Evolutionary conservation across 2,888 invertebrate species (phyloP), one percentile per base, ranked within the genome.

Genomic region (Crossocerus cetratus): DNA sequence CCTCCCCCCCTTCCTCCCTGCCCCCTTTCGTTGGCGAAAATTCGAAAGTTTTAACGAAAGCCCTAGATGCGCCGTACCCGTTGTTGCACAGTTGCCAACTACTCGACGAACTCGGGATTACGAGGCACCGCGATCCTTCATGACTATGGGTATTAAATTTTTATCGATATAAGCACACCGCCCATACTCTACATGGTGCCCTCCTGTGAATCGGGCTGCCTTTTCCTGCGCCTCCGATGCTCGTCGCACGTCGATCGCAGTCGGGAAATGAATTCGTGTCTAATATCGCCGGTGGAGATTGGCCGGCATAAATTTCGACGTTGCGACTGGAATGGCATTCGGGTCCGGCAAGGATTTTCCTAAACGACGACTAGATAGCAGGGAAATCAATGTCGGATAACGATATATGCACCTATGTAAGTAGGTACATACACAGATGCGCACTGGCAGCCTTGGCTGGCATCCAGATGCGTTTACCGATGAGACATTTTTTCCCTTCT

Each of bases 401-500:
- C 32, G 32, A 32, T 32, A 32, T 32, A 32, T 32, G n/a, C n/a
- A n/a, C n/a, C n/a, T n/a, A 32, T 8, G 8, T 32, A 11, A 11
- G 32, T 32, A 32, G 11, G 32, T 32, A 32, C 0, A 78, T 76
- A 59, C 74, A 68, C 67, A 70, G 72, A 64, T 67, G 74, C 62
- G 67, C 59, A 63, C 68, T 32, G 32, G 32, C 1, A 32, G 32
- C 65, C 43, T 45, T 82, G 83, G 81, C 83, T 56, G 57, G 58
- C 62, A 69, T 77, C 83, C 81, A 83, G 83, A 80, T 73, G 83
- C 83, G 76, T 82, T 82, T 76, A 73, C 78, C 80, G 78, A 80
- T 78, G 73, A 72, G 75, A 80, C 78, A 75, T 77, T 80, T 82
- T 73, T 32, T 32, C 11, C 11, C 32, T 32, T 72, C 77, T 68